These are phyloP conservation scores for Beris chalybata DNA, from an alignment of 2,888 invertebrate species.

Conservation along the genomic window DNA sequence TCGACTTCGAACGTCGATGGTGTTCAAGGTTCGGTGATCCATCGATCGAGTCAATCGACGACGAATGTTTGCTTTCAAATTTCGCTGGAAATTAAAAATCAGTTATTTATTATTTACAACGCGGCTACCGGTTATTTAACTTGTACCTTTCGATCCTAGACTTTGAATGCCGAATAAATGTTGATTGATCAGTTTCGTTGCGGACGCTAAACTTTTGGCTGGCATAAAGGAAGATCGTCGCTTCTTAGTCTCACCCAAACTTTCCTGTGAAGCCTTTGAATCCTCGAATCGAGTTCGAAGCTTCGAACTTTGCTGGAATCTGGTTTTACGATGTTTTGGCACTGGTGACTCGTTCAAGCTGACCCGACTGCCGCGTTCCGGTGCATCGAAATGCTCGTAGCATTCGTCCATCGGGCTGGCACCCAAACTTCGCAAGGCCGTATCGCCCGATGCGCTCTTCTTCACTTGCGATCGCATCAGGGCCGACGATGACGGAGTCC, in stretches of 20 bases:
- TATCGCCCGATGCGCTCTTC: slow-evolving; percentile 79
- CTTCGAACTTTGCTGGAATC: slow-evolving; percentile 71
- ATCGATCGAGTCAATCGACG: slow-evolving; percentile 72
- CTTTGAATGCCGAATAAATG: slow-evolving; percentile 70
- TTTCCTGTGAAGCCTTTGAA: slow-evolving; percentile 60
- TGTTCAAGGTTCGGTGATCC: slow-evolving; percentile 67
- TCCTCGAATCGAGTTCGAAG: slow-evolving; percentile 59
- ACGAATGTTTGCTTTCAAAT: slow-evolving; percentile 65
- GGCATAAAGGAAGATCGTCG: slow-evolving; percentile 64
- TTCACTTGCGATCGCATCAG: slow-evolving; percentile 66
- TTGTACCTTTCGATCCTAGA: slow-evolving; percentile 53
- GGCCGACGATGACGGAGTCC: slow-evolving; percentile 50
- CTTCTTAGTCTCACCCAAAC: slow-evolving; percentile 55
- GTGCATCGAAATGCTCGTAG: slow-evolving; percentile 60
- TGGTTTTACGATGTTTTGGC: slow-evolving; percentile 83
- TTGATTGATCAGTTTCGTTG: slow-evolving; percentile 72
- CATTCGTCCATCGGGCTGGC: slow-evolving; percentile 63
- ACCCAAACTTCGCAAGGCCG: slow-evolving; percentile 68
- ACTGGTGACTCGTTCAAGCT: slow-evolving; percentile 67
- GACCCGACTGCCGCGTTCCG: slow-evolving; percentile 59
- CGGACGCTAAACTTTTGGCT: slow-evolving; percentile 68
- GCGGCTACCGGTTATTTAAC: not conserved
- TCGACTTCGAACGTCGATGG: slow-evolving; percentile 72
- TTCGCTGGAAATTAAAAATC: slow-evolving; percentile 46
- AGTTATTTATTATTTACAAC: not conserved